Conservation (phyloP, 2,797 vertebrate genomes). For the Clarias laeviceps region DNA sequence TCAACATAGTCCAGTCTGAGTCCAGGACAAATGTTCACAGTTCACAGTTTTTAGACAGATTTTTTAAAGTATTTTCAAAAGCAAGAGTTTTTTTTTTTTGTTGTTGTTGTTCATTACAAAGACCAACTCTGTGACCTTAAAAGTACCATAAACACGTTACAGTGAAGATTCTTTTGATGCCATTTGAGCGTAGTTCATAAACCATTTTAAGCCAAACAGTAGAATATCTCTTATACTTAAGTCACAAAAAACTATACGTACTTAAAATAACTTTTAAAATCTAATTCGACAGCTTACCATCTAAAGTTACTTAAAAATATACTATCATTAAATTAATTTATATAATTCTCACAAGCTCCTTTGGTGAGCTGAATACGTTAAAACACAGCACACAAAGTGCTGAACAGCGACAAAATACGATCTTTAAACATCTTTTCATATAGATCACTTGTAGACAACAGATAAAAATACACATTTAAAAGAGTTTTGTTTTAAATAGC, state of each 20-base stretch:
- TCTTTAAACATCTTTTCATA: conserved; percentile 58
- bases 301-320: conserved; percentile 70
- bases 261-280: conserved; percentile 42
- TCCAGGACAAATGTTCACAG: conserved; percentile 76
- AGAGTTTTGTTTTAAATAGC: conserved; percentile 62
- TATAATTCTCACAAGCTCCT: conserved; percentile 61
- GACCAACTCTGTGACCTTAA: neutral
- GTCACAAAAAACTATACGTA: conserved; percentile 36
- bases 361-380: conserved; percentile 67
- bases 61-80: conserved; percentile 37
- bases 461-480: conserved; percentile 70
- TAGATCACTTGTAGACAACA: conserved; percentile 65
- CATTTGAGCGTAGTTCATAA: conserved; percentile 34
- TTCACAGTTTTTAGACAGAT: conserved; percentile 68
- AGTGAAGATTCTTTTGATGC: conserved; percentile 3
- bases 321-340: conserved; percentile 68
- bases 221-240: conserved; percentile 38
- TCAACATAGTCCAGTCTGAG: conserved; percentile 73
- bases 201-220: conserved; percentile 13
- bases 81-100: neutral
- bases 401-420: conserved; percentile 71
- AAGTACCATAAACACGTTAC: conserved; percentile 22
- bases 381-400: conserved; percentile 67
- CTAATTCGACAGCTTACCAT: conserved; percentile 37
- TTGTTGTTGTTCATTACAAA: neutral